Base-by-base conservation (phyloP, 2,113 vertebrate genomes). In the Takifugu bimaculatus region DNA sequence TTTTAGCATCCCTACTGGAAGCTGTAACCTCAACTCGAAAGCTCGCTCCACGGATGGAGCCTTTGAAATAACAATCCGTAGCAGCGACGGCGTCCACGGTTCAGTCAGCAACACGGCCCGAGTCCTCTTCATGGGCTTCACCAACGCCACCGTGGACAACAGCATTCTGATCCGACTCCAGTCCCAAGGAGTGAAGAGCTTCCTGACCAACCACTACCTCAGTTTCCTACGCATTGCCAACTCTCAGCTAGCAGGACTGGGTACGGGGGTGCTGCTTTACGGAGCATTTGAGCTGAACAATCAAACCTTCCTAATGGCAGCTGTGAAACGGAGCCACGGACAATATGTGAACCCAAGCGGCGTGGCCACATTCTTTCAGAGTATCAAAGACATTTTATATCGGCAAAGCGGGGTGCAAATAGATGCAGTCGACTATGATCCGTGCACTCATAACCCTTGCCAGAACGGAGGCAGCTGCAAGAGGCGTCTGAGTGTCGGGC, bases 311-410 rank as follows among this genome's bases (percentile, higher is more conserved):
- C 80, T 98, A 29, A 91, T 94, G 93, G 94, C 92, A 0, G 96
- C 97, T 0, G 77, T 98, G 76, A 95, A 92, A 84, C 89, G 95
- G 0, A 74, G 78, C 74, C 87, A 85, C 11, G 93, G 86, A 67
- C 95, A 96, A 71, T 98, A 98, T 1, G 92, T 99, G 50, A 97
- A 88, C 67, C 93, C 95, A 73, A 95, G 94, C 0, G 96, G 95
- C 0, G 96, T 95, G 42, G 93, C 94, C 61, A 96, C 97, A 72
- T 99, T 98, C 91, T 99, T 99, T 2, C 94, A 98, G 80, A 98
- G 95, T 86, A 95, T 97, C 85, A 95, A 93, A 82, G 96, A 98
- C 26, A 75, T 93, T 56, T 87, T 99, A 48, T 87, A 94, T 70
- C 91, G 94, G 20, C 96, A 97, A 88, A 95, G 94, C 0, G 95